A percentile compares a stretch with the other conserved stretches of the same genome.
Evolutionary conservation across 2,888 invertebrate species (phyloP).

Genomic region (Galeruca laticollis): DNA sequence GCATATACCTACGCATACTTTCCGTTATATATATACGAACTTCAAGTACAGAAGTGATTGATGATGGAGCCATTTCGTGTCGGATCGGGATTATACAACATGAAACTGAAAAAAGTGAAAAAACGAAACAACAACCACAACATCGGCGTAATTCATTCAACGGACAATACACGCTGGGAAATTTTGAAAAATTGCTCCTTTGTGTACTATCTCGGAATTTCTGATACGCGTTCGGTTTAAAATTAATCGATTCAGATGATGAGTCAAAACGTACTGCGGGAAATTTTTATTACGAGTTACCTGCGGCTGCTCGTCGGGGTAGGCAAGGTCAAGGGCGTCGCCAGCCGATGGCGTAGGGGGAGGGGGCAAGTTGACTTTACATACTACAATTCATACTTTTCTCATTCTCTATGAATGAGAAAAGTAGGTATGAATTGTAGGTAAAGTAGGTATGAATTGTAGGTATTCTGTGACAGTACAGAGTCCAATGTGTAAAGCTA

Average conservation of each 20-base stretch:
- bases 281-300: too few species aligned
- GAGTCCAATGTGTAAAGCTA: too few species aligned
- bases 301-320: too few species aligned
- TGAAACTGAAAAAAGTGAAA: not conserved
- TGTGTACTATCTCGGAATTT: conserved; percentile 1
- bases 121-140: not conserved
- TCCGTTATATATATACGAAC: not conserved
- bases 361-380: too few species aligned
- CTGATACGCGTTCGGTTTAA: not conserved
- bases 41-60: conserved; percentile 5
- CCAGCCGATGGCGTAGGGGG: too few species aligned
- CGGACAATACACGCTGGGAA: not conserved
- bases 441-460: too few species aligned
- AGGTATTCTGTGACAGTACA: too few species aligned
- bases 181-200: conserved; percentile 2
- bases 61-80: conserved; percentile 1
- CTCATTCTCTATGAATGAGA: too few species aligned
- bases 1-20: not conserved
- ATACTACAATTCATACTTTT: too few species aligned
- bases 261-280: not conserved
- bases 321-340: too few species aligned
- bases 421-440: too few species aligned
- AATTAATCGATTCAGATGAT: not conserved
- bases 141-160: conserved; percentile 1
- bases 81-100: not conserved